A percentile compares a stretch with the other conserved stretches of the same genome.
Conservation (phyloP, 2,113 vertebrate genomes). For the Tapirus terrestris region DNA sequence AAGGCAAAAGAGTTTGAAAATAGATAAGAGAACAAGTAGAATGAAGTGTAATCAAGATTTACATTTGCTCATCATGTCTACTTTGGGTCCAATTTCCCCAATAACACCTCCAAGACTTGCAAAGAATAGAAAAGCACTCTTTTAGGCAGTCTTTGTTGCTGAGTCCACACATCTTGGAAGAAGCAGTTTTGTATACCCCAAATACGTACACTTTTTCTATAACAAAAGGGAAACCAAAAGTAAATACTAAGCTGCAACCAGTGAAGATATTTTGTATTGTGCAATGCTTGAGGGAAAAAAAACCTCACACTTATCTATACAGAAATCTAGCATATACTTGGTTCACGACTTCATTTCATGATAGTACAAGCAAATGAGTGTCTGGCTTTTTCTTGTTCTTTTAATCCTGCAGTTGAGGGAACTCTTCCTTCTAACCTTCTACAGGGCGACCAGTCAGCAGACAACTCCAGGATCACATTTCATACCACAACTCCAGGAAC, state of each 20-base stretch:
- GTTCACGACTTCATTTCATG: not conserved
- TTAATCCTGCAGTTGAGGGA: not conserved
- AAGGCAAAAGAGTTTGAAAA: not conserved
- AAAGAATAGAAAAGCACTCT: not conserved
- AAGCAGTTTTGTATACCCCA: not conserved
- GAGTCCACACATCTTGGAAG: not conserved
- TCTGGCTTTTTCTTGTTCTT: not conserved
- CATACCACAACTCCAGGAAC: slow-evolving; percentile 47
- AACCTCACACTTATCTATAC: not conserved
- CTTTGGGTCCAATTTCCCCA: not conserved
- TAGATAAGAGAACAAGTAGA: not conserved
- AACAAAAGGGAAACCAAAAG: not conserved
- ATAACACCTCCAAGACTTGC: not conserved
- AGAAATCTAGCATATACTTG: not conserved
- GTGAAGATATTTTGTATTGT: not conserved
- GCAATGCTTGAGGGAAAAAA: not conserved
- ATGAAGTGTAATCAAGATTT: not conserved
- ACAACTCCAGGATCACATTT: slow-evolving; percentile 53
- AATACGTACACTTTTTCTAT: not conserved
- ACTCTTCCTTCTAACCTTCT: not conserved
- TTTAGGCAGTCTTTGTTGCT: no score
- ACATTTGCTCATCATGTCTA: not conserved
- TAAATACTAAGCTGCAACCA: not conserved
- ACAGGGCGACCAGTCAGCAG: not conserved
- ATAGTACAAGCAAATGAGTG: not conserved